phyloP scores from a whole-genome alignment of 2,797 vertebrate species.

The Cossypha niveicapilla region DNA sequence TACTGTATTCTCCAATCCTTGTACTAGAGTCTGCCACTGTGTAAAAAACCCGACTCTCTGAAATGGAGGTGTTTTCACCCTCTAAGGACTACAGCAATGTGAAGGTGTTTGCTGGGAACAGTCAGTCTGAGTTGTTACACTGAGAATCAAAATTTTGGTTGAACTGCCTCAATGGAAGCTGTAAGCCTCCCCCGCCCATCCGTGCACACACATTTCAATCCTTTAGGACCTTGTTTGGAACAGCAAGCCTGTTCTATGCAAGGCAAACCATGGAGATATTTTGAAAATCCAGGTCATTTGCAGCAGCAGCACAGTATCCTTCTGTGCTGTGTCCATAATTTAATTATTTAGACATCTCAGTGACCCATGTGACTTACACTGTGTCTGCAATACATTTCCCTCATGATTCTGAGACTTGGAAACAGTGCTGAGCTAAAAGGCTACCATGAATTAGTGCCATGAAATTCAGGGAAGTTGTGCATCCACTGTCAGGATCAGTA shows the following conservation, averaged over 20 bases:
- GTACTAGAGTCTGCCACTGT: neutral
- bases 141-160: neutral
- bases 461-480: neutral
- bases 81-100: neutral
- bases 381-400: neutral
- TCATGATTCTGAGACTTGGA: neutral
- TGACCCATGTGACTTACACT: neutral
- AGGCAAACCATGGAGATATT: neutral
- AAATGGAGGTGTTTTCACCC: neutral
- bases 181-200: neutral
- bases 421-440: neutral
- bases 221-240: neutral
- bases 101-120: neutral
- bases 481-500: neutral
- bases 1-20: neutral
- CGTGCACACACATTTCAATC: neutral
- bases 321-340: neutral
- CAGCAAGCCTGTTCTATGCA: neutral
- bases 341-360: constrained; percentile 12
- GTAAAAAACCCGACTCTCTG: neutral
- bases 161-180: neutral
- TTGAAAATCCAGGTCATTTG: neutral
- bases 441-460: neutral
- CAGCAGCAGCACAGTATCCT: neutral
- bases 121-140: neutral